Evolutionary conservation across 1,140 invertebrate species (phyloP), one percentile per base, ranked within the genome.

Genomic region (Diorhabda carinulata): DNA sequence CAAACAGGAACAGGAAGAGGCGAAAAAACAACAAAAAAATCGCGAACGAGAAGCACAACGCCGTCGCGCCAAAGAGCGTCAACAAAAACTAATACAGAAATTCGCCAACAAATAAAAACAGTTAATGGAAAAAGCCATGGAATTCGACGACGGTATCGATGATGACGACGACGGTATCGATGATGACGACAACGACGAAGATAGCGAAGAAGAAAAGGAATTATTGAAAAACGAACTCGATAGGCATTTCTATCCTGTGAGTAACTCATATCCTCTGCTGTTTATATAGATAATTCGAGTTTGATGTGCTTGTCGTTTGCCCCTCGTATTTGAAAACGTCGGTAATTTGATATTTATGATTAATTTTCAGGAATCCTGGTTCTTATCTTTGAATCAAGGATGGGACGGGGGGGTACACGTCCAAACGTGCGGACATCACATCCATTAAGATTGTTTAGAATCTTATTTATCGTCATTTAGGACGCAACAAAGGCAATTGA

Each of bases 381-480:
- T 93, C 77, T 79, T 94, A 59, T 91, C 93, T 2, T 86, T 96
- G 41, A 95, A 93, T 81, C 88, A 92, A 73, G 94, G 94, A 3
- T 97, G 93, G 90, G 93, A 96, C 81, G 94, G 93, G 67, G 96
- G 96, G 43, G 92, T 98, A 25, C 90, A 95, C 80, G 93, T 96
- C n/a, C 93, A 96, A 83, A 96, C 95, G 2, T 98, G 96, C 84
- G 96, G 96, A 8, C 96, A 98, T 83, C 94, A 97, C 81, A 83
- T 98, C 45, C 96, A 98, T 83, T 85, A 98, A 66, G 93, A 94
- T 78, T 98, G 96, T 82, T 88, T 96, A 71, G 91, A 91, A 78
- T 90, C 93, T 0, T 98, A 98, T 83, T 83, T 96, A 59, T 86
- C 89, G 69, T 94, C 94, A 4, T 83, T 98, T 57, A 86, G 89